Evolutionary conservation across 2,888 invertebrate species (phyloP), one percentile per base, ranked within the genome.

Genomic region (Ormyrus pomaceus): DNA sequence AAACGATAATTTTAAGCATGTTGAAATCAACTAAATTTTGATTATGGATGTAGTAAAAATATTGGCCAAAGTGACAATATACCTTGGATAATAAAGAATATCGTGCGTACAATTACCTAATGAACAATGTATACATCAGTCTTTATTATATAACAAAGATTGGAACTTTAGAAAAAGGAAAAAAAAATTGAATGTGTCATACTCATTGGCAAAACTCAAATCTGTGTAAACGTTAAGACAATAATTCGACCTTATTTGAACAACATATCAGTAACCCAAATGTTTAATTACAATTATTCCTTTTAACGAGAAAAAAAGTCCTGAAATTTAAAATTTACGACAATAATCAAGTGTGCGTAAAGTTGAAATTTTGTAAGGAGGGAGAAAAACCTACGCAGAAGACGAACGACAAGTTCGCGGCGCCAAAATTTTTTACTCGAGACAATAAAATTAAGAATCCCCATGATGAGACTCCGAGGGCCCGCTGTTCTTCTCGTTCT

Each of bases 401-500:
- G 74, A 75, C 6, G 78, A 78, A 78, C 81, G 78, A 78, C 55
- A 75, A 81, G 77, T 73, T 74, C 59, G 53, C 65, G 73, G 80
- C 69, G 73, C 77, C 51, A 51, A 59, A 66, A 81, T 77, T 81
- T 81, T 77, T 77, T 73, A 81, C 80, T 64, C 34, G 13, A 74
- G 77, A 70, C 73, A 77, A 80, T 71, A 77, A 77, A 11, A 53
- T 45, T 51, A 19, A 19, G 48, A 64, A 65, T 70, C 48, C n/a
- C 10, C 55, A 55, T 62, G 50, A 56, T 51, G 64, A 50, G 34
- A 61, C 50, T 55, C 48, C 7, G 45, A 58, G 11, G n/a, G 46
- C 19, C 68, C 68, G 55, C 70, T 46, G 34, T 50, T 69, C 77
- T 78, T 76, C 64, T 71, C 72, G 78, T 78, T 75, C 78, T 75